Evolutionary conservation across 2,113 vertebrate species (phyloP).

Genomic region (Sturnus vulgaris): DNA sequence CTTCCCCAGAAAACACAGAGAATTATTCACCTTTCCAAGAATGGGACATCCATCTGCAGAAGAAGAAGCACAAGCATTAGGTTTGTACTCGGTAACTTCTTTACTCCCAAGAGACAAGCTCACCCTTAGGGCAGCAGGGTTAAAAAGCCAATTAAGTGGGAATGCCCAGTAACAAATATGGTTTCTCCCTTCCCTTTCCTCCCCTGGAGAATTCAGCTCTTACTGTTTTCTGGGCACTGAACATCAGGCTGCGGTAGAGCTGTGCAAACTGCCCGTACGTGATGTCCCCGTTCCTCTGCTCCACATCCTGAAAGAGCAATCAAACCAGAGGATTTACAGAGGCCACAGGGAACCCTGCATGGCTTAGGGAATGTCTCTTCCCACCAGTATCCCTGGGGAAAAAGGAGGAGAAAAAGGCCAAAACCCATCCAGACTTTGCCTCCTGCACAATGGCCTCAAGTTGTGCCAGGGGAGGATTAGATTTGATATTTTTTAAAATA

Average conservation of each 20-base stretch:
- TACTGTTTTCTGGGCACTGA: constrained; percentile 92
- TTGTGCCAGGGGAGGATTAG: background rate
- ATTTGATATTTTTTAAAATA: too few species aligned
- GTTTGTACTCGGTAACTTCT: background rate
- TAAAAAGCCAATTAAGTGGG: background rate
- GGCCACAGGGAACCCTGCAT: background rate
- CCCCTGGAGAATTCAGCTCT: constrained; percentile 38
- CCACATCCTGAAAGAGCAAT: constrained; percentile 80
- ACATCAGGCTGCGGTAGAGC: constrained; percentile 96
- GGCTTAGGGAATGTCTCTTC: background rate
- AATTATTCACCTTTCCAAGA: constrained; percentile 76
- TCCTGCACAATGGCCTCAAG: background rate
- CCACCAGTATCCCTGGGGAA: background rate
- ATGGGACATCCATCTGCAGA: constrained; percentile 86
- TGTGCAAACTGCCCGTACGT: constrained; percentile 93
- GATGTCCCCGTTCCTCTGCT: constrained; percentile 90
- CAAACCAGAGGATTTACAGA: background rate
- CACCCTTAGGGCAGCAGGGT: background rate
- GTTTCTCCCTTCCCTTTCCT: background rate
- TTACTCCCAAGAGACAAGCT: background rate
- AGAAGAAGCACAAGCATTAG: constrained; percentile 57
- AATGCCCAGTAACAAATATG: background rate
- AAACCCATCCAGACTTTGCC: background rate
- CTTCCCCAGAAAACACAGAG: background rate
- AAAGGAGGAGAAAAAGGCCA: background rate